Base-by-base conservation (phyloP, 2,888 invertebrate species). In the Papilio protenor region DNA sequence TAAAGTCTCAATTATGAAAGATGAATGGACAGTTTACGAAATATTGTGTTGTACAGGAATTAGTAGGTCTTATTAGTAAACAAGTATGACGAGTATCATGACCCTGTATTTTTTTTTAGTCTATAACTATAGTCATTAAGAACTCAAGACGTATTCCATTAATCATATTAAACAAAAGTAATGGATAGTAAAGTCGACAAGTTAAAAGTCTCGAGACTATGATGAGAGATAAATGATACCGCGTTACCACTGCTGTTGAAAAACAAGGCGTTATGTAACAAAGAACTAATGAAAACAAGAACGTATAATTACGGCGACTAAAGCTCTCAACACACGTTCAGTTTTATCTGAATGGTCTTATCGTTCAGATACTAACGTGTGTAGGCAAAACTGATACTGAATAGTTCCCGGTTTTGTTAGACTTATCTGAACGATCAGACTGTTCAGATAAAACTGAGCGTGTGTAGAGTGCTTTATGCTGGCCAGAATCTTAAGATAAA, bases 161-260 rank as follows among this genome's bases (percentile, higher is more conserved):
- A 72, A 72, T 76, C 71, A 72, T 66, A 59, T 59, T 61, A 72
- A 64, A 76, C 40, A 59, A 27, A 70, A 70, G 47, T 69, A 55
- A 55, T 55, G 10, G 59, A n/a, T 27, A 49, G n/a, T 66, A 52
- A 40, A 66, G n/a, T 11, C 33, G 47, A 49, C 70, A 27, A 61
- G 61, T 52, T 49, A 33, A 59, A n/a, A 52, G 61, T 61, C 49
- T 61, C 49, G 16, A 21, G 33, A 64, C 61, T 76, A 49, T 49
- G 71, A 76, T 76, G 47, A 76, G 16, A 40, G 61, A 64, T 14
- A 33, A 72, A 61, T 61, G 76, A 61, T 52, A 21, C 40, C 27
- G 59, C 12, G 21, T 45, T 27, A 23, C 40, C n/a, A 27, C 27
- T 45, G 14, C n/a, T 59, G 45, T 59, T 59, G 27, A 27, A 71